phyloP scores from a whole-genome alignment of 2,888 invertebrate genomes.

The Gibbula magus region DNA sequence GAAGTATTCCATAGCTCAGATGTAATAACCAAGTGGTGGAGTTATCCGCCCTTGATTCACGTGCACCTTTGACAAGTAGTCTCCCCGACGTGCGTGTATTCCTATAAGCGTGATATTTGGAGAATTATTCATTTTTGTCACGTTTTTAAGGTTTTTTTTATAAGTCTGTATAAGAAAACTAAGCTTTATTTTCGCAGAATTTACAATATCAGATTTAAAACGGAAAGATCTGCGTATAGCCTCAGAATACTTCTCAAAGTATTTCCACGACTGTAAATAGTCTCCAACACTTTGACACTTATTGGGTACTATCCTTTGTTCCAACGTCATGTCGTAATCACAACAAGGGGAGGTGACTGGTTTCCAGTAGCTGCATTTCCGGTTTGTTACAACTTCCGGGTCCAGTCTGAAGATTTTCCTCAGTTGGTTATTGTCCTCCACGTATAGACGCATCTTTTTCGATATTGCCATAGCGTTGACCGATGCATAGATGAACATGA shows the following conservation, averaged over 20 bases:
- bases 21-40: background rate
- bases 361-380: background rate
- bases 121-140: background rate
- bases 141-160: background rate
- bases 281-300: background rate
- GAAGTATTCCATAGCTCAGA: background rate
- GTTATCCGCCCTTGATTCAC: conserved; percentile 21
- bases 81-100: background rate
- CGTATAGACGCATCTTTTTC: background rate
- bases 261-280: background rate
- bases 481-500: background rate
- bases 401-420: background rate
- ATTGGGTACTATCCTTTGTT: background rate
- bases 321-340: background rate
- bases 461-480: background rate
- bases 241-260: background rate
- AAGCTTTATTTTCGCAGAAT: background rate
- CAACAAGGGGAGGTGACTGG: background rate
- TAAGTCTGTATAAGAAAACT: background rate
- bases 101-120: background rate
- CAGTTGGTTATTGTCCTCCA: background rate
- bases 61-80: background rate
- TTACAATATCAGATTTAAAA: background rate
- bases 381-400: background rate
- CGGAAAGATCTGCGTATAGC: background rate